Evolutionary conservation across 2,888 invertebrate species (phyloP).

Genomic region (Sepioteuthis lessoniana): DNA sequence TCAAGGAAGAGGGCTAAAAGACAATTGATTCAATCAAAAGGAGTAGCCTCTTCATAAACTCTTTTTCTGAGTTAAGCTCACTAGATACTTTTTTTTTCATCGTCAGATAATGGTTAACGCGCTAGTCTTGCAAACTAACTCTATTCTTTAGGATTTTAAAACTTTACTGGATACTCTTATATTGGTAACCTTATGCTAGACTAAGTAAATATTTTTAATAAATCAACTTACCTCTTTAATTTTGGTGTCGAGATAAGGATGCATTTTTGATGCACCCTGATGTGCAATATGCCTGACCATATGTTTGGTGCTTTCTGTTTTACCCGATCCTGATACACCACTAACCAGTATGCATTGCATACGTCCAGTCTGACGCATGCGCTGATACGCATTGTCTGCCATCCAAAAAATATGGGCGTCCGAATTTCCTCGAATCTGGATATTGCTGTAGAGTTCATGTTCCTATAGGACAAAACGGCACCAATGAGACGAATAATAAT

Average conservation of each 20-base stretch:
- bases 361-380: constrained; percentile 58
- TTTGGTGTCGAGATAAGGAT: constrained; percentile 57
- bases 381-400: constrained; percentile 65
- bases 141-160: too few relatives aligned
- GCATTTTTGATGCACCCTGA: constrained; percentile 52
- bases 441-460: constrained; percentile 61
- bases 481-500: neutral
- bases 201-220: too few relatives aligned
- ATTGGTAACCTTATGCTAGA: too few relatives aligned
- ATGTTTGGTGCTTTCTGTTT: constrained; percentile 68
- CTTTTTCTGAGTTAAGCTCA: too few relatives aligned
- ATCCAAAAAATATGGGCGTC: constrained; percentile 69
- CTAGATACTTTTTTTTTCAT: too few relatives aligned
- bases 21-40: too few relatives aligned
- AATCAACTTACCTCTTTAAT: constrained; percentile 58
- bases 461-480: constrained; percentile 55
- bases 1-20: too few relatives aligned
- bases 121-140: too few relatives aligned
- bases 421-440: constrained; percentile 58
- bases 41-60: too few relatives aligned
- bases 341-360: constrained; percentile 67
- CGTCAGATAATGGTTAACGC: too few relatives aligned
- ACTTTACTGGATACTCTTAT: too few relatives aligned
- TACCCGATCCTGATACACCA: constrained; percentile 71
- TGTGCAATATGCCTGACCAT: constrained; percentile 60